Conservation (phyloP, 1,140 invertebrate genomes). For the Penaeus vannamei region DNA sequence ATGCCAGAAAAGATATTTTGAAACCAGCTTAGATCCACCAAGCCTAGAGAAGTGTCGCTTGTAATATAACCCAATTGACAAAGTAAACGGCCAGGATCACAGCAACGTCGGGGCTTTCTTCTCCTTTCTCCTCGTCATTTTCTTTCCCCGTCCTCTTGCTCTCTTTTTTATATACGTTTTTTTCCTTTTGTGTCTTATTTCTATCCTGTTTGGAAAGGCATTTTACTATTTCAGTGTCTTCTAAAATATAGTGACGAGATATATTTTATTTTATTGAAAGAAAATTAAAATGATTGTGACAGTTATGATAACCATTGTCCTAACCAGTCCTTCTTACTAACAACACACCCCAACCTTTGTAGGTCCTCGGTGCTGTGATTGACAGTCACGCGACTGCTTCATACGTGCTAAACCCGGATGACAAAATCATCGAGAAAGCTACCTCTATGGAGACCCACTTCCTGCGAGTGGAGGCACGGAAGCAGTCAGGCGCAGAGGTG, state of each 20-base stretch:
- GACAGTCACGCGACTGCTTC: slow-evolving; percentile 70
- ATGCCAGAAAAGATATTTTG: too few species aligned
- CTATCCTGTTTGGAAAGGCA: neutral
- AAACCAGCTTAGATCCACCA: too few species aligned
- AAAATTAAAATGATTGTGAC: too few species aligned
- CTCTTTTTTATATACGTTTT: neutral
- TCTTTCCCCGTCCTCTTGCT: neutral
- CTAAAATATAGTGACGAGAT: too few species aligned
- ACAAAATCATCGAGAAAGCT: slow-evolving; percentile 71
- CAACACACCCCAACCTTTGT: neutral
- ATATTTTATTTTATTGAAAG: too few species aligned
- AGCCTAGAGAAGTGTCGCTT: too few species aligned
- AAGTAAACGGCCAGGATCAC: too few species aligned
- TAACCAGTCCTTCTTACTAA: too few species aligned
- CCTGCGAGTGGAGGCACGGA: slow-evolving; percentile 73
- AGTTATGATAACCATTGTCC: too few species aligned
- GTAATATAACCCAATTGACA: too few species aligned
- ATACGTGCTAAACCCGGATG: slow-evolving; percentile 71
- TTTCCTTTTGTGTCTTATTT: neutral
- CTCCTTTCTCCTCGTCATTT: too few species aligned
- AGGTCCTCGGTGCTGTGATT: slow-evolving; percentile 68
- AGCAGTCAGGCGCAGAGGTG: slow-evolving; percentile 75
- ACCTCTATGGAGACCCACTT: slow-evolving; percentile 75
- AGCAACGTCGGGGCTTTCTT: too few species aligned
- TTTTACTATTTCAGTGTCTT: neutral